Evolutionary conservation across 2,888 invertebrate species (phyloP).

Genomic region (Panzeria rudis): DNA sequence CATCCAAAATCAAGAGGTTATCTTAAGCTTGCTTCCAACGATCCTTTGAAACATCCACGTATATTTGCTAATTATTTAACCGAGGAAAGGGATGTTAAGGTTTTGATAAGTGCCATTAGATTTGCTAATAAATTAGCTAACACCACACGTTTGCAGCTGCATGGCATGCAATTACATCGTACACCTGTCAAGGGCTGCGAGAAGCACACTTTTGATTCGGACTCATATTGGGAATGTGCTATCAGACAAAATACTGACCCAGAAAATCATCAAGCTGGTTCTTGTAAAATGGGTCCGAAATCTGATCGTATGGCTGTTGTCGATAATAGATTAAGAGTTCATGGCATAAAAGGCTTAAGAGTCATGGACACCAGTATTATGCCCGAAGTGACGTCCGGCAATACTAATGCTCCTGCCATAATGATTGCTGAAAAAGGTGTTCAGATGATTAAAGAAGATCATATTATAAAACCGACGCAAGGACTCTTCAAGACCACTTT

Average conservation of each 20-base stretch:
- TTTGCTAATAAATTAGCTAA: conserved; percentile 89
- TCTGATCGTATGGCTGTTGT: conserved; percentile 90
- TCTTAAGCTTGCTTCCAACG: conserved; percentile 88
- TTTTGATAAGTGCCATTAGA: conserved; percentile 92
- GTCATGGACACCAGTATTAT: conserved; percentile 92
- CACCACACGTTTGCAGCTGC: conserved; percentile 87
- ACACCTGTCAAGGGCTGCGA: conserved; percentile 91
- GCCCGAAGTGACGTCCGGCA: conserved; percentile 90
- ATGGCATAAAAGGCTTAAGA: conserved; percentile 88
- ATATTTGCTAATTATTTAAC: conserved; percentile 91
- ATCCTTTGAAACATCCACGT: conserved; percentile 92
- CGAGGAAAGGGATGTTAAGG: conserved; percentile 88
- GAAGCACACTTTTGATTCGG: conserved; percentile 88
- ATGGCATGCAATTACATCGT: conserved; percentile 90
- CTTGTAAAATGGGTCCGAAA: conserved; percentile 92
- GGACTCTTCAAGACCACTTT: too few relatives aligned
- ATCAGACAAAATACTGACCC: conserved; percentile 89
- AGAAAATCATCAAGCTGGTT: conserved; percentile 92
- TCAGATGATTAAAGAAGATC: conserved; percentile 78
- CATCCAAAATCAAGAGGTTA: conserved; percentile 94
- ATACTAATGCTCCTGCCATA: conserved; percentile 90
- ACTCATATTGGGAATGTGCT: conserved; percentile 90
- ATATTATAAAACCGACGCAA: not conserved
- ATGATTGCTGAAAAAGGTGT: conserved; percentile 91
- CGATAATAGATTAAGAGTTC: conserved; percentile 86